Evolutionary conservation across 1,140 invertebrate genomes (phyloP).

Genomic region (Cyclargus thomasi): DNA sequence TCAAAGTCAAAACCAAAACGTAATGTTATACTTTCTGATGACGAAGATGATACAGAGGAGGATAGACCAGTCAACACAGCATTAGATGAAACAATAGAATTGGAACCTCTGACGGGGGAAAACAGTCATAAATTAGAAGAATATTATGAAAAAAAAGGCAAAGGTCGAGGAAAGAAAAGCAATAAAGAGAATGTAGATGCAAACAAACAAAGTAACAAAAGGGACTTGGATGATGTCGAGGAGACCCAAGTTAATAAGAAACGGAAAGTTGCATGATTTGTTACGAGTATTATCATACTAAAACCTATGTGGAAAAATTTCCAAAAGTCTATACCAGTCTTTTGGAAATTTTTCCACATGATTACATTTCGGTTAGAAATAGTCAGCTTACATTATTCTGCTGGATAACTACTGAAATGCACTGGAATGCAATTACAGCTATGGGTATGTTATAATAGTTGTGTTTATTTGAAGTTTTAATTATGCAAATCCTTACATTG

Average conservation of each 20-base stretch:
- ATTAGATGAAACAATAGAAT: slow-evolving; percentile 30
- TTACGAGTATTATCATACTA: neutral
- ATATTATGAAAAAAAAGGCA: slow-evolving; percentile 52
- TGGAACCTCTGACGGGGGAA: slow-evolving; percentile 28
- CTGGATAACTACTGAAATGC: too few relatives aligned
- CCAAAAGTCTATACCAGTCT: too few relatives aligned
- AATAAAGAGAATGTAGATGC: slow-evolving; percentile 38
- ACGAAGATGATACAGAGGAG: slow-evolving; percentile 34
- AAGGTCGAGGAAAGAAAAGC: slow-evolving; percentile 41
- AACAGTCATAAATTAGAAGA: slow-evolving; percentile 49
- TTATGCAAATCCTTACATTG: too few relatives aligned
- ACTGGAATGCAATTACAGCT: too few relatives aligned
- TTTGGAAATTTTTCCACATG: too few relatives aligned
- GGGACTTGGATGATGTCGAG: slow-evolving; percentile 38
- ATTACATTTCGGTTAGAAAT: too few relatives aligned
- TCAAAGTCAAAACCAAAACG: slow-evolving; percentile 39
- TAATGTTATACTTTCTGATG: slow-evolving; percentile 46
- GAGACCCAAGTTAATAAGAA: slow-evolving; percentile 39
- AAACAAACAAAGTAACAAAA: slow-evolving; percentile 36
- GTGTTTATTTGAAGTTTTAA: too few relatives aligned
- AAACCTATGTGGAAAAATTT: neutral
- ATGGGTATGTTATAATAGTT: too few relatives aligned
- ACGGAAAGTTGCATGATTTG: slow-evolving; percentile 27
- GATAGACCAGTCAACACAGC: slow-evolving; percentile 28
- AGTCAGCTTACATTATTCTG: too few relatives aligned